phyloP scores from a whole-genome alignment of 2,888 invertebrate genomes.

The Galeopsomyia nigrocyanea region DNA sequence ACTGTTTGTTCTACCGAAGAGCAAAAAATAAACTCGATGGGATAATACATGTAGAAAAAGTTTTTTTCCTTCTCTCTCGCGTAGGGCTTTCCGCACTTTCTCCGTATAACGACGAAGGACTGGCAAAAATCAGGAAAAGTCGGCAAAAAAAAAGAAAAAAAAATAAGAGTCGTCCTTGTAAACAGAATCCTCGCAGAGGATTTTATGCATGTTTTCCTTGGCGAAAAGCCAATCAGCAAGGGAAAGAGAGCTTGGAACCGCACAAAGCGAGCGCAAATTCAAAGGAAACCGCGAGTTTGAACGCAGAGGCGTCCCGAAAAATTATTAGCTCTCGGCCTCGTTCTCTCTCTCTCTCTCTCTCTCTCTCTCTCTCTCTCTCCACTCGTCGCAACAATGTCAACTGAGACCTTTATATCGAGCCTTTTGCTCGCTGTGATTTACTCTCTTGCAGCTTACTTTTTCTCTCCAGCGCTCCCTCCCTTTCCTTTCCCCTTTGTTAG shows the following conservation, averaged over 20 bases:
- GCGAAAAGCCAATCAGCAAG: constrained; percentile 39
- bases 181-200: constrained; percentile 8
- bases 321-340: constrained; percentile 45
- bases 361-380: constrained; percentile 33
- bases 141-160: background rate
- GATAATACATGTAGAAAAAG: no score
- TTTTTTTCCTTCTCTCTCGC: no score
- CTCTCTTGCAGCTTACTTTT: constrained; percentile 2
- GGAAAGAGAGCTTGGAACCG: constrained; percentile 10
- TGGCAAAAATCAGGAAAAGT: constrained; percentile 9
- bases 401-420: constrained; percentile 27
- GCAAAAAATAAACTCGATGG: no score
- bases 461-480: background rate
- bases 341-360: no score
- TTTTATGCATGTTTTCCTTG: constrained; percentile 38
- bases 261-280: constrained; percentile 24
- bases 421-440: constrained; percentile 31
- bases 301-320: constrained; percentile 35
- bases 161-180: constrained; percentile 4
- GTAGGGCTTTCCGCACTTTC: background rate
- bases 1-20: no score
- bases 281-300: constrained; percentile 40
- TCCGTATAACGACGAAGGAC: background rate
- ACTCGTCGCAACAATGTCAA: constrained; percentile 51
- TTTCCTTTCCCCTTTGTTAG: no score